Evolutionary conservation across 2,113 vertebrate species (phyloP), one percentile per base, ranked within the genome.

Genomic region (Trochalopteron elliotii): DNA sequence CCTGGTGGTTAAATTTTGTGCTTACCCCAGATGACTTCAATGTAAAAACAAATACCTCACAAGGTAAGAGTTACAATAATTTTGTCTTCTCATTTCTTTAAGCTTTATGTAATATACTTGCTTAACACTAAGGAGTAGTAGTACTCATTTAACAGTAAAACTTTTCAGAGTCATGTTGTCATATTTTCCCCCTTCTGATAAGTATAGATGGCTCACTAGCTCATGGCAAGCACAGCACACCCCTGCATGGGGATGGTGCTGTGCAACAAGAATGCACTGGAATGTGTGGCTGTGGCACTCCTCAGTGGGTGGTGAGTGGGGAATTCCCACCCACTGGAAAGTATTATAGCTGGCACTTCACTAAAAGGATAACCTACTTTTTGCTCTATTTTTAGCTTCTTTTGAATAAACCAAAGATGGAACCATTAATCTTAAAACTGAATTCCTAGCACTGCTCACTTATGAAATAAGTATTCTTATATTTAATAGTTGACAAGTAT

Each of bases 1-100:
- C 98, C 0, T 99, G 99, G 99, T 99, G 99, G 99, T 96, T 99
- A 56, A 99, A 99, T 98, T 99, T 99, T 70, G 97, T 99, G 64
- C 98, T 99, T 84, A 99, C 99, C 5, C 99, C 99, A 6, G 99
- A 99, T 84, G 99, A 99, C 86, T 99, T 99, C 81, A 98, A 96
- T 80, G 99, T 99, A 33, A 98, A 98, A 97, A 98, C 98, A 8
- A 98, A 97, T 68, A 96, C 98, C 16, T 97, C 98, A 9, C 98
- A 99, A 99, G 98, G 99, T 99, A 96, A 82, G 84, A 39, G 28
- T 30, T 30, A 20, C 5, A 49, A 37, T 31, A 72, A 35, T 71
- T 61, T 75, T 56, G 15, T 64, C 37, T 83, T 80, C 37, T 52
- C 30, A 16, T 44, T 13, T 70, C 86, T 25, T 74, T 69, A 74